Conservation (phyloP, 2,113 vertebrate species). For the Hiodon alosoides region DNA sequence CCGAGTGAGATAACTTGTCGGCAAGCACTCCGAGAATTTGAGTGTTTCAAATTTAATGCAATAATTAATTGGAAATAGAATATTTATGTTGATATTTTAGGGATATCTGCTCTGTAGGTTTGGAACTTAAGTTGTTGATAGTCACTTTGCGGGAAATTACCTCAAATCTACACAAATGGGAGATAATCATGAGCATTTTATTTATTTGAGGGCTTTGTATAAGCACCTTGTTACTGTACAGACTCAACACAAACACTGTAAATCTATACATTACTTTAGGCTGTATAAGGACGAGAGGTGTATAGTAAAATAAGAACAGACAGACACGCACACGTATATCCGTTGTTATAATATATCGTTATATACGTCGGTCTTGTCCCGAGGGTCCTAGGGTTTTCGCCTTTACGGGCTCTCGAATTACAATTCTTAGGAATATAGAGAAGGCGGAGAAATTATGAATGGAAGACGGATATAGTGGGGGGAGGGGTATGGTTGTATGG, state of each 20-base stretch:
- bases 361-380: not conserved
- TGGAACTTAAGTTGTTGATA: not conserved
- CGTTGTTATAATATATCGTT: not conserved
- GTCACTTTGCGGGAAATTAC: not conserved
- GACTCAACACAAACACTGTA: not conserved
- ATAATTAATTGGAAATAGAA: not conserved
- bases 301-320: not conserved
- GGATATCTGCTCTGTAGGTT: not conserved
- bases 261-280: not conserved
- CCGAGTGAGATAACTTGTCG: constrained; percentile 6
- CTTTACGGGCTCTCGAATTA: not conserved
- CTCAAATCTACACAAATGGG: not conserved
- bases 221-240: not conserved
- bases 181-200: not conserved
- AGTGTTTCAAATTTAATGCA: not conserved
- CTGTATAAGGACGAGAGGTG: not conserved
- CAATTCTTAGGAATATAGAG: not conserved
- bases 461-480: not conserved
- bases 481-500: not conserved
- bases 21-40: not conserved
- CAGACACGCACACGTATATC: too few species aligned
- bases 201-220: not conserved
- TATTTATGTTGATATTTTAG: not conserved
- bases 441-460: constrained; percentile 15
- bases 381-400: not conserved